Base-by-base conservation (phyloP, 2,113 vertebrate genomes). In the Aptenodytes forsteri region DNA sequence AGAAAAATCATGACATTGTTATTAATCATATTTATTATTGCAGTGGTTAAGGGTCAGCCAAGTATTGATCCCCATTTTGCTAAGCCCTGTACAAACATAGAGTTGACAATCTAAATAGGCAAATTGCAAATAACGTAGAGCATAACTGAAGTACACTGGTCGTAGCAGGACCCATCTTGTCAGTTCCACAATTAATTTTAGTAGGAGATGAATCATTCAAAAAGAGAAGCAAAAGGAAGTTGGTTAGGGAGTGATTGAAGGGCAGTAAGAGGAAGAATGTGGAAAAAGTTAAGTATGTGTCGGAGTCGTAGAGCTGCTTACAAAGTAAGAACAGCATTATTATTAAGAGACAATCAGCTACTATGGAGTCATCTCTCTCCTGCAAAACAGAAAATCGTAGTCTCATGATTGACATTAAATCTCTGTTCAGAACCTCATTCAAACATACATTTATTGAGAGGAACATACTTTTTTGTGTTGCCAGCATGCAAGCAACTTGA, bases 11-110 rank as follows among this genome's bases (percentile, higher is more conserved):
- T 86, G 42, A 42, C 11, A 36, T 84, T 67, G 32, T 81, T 92
- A 62, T 84, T 82, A 79, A 72, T 87, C 34, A 50, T 87, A 55
- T 75, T 92, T 91, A 67, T 87, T 93, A 84, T 72, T 84, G 34
- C 29, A 27, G 26, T 84, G 56, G 23, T 79, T 96, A 71, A 84
- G 32, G 80, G 40, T 93, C 81, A 94, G 61, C 27, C 69, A 94
- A n/a, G 17, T 96, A 91, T 91, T 87, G 93, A 93, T 91, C 61
- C 3, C 11, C 30, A 40, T 87, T 94, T 95, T 91, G 25, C 80
- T 93, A 94, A 88, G 32, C 34, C 10, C 14, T 59, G 56, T 78
- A 34, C 14, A 61, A 85, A 58, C 10, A 26, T 10, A 29, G 40
- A 73, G 34, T 8, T 87, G 76, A 66, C 55, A 87, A 47, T 75